Evolutionary conservation across 1,140 invertebrate species (phyloP).

Genomic region (Drosophila kepulauana): DNA sequence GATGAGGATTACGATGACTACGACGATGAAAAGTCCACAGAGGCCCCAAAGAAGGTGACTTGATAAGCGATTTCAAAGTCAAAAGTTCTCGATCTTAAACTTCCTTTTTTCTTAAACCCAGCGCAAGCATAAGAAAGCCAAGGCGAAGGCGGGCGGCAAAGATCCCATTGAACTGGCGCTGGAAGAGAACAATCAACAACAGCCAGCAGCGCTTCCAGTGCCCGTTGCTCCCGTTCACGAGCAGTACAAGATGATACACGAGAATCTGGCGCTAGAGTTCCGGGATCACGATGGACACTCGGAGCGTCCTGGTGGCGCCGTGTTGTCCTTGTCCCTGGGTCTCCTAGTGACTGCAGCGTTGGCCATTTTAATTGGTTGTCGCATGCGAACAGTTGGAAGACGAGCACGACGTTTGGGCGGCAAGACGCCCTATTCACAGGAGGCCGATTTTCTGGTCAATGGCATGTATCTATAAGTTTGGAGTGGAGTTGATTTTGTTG

Average conservation of each 20-base stretch:
- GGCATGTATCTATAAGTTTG: constrained; percentile 96
- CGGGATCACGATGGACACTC: constrained; percentile 87
- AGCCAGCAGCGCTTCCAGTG: constrained; percentile 52
- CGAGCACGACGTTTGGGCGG: constrained; percentile 90
- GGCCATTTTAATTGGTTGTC: constrained; percentile 92
- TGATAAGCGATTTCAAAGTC: not conserved
- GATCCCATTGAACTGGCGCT: constrained; percentile 74
- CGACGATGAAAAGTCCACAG: constrained; percentile 81
- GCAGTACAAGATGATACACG: constrained; percentile 81
- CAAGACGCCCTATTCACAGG: constrained; percentile 94
- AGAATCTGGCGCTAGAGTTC: constrained; percentile 80
- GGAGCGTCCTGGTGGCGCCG: constrained; percentile 91
- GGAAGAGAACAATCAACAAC: constrained; percentile 72
- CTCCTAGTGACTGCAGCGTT: constrained; percentile 88
- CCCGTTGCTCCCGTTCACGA: constrained; percentile 72
- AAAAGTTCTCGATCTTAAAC: no score
- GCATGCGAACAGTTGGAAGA: constrained; percentile 90
- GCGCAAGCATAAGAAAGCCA: constrained; percentile 79
- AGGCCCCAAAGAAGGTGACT: constrained; percentile 77
- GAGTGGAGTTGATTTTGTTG: constrained; percentile 5
- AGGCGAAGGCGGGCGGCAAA: constrained; percentile 54
- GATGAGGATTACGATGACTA: constrained; percentile 81
- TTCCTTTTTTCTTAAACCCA: constrained; percentile 2
- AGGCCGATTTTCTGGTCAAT: constrained; percentile 98
- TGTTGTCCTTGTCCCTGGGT: constrained; percentile 92